phyloP scores from a whole-genome alignment of 2,797 vertebrate species.

The Euphonia xanthogaster region DNA sequence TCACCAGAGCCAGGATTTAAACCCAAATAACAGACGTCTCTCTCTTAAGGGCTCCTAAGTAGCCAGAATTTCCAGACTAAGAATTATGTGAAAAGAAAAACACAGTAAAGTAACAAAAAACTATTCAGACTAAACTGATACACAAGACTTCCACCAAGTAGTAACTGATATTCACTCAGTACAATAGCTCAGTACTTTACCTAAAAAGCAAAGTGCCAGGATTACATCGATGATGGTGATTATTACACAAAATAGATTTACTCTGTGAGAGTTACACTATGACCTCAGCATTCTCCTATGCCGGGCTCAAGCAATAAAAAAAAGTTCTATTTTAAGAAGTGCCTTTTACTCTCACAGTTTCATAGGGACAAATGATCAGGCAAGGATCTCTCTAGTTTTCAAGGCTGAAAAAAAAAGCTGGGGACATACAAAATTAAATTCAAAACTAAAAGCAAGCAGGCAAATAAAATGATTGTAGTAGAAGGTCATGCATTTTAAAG shows the following conservation, averaged over 20 bases:
- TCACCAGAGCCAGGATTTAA: constrained; percentile 58
- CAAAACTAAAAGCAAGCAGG: background rate
- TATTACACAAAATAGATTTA: background rate
- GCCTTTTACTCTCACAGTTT: constrained; percentile 1
- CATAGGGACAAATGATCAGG: background rate
- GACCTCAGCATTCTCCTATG: background rate
- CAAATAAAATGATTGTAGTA: background rate
- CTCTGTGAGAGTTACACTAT: background rate
- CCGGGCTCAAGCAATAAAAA: background rate
- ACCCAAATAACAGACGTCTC: constrained; percentile 49
- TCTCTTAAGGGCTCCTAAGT: constrained; percentile 42
- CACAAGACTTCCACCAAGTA: background rate
- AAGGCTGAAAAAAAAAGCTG: background rate
- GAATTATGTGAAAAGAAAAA: constrained; percentile 24
- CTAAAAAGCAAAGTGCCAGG: background rate
- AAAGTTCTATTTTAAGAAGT: constrained; percentile 23
- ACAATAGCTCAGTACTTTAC: background rate
- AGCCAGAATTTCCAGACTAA: constrained; percentile 49
- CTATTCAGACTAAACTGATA: background rate
- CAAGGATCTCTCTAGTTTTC: background rate
- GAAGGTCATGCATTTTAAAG: background rate
- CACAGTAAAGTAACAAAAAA: constrained; percentile 27
- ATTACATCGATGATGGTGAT: background rate
- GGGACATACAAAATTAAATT: background rate
- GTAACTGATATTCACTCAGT: background rate